These are phyloP conservation scores for Ophion costatus DNA, from an alignment of 2,888 invertebrate species.

Conservation along the genomic window DNA sequence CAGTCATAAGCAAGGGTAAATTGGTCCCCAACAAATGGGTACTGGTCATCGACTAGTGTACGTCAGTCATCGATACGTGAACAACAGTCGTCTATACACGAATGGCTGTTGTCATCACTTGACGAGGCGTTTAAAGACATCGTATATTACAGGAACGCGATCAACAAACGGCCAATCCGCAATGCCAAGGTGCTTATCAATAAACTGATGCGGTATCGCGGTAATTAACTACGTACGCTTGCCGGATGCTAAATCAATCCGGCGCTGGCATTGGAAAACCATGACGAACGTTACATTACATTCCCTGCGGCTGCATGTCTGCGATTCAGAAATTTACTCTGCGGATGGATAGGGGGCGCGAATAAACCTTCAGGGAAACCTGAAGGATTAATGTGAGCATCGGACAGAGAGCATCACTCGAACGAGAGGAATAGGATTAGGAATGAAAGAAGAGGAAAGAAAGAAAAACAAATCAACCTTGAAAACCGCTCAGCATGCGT, in stretches of 20 bases:
- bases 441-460: constrained; percentile 41
- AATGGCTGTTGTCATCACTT: neutral
- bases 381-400: neutral
- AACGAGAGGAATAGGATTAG: constrained; percentile 46
- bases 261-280: neutral
- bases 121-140: neutral
- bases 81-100: neutral
- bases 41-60: neutral
- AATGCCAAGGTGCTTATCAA: neutral
- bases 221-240: neutral
- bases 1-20: neutral
- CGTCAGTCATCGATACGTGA: neutral
- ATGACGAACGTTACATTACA: neutral
- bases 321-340: no score
- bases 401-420: constrained; percentile 12
- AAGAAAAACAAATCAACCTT: constrained; percentile 51
- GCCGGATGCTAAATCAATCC: neutral
- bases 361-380: neutral
- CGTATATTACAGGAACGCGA: neutral
- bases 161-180: neutral
- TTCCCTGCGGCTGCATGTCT: no score
- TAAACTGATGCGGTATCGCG: neutral
- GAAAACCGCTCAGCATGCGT: constrained; percentile 11
- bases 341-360: neutral
- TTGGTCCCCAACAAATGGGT: neutral